Evolutionary conservation across 2,888 invertebrate genomes (phyloP).

Genomic region (Tetramorium bicarinatum): DNA sequence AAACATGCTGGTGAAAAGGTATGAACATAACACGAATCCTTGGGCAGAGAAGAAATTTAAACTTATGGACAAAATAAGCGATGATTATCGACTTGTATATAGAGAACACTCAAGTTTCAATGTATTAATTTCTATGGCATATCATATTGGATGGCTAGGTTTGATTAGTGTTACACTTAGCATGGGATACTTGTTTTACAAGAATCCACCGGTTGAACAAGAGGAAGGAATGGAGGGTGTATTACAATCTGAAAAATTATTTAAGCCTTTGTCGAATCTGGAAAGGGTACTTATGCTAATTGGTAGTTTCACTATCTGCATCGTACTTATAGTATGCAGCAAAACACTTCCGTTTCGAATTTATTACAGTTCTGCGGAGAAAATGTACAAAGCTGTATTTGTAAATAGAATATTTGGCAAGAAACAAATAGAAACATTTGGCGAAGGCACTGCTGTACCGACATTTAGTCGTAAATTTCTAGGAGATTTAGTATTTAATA

Average conservation of each 20-base stretch:
- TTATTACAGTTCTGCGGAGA: constrained; percentile 15
- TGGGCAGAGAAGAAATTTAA: not conserved
- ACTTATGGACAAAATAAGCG: constrained; percentile 18
- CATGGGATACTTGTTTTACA: not conserved
- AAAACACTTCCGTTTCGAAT: constrained; percentile 22
- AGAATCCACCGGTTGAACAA: not conserved
- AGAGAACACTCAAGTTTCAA: not conserved
- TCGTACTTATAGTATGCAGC: not conserved
- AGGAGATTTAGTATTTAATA: not conserved
- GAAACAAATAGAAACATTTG: constrained; percentile 24
- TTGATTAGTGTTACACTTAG: accelerated
- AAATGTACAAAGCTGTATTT: constrained; percentile 30
- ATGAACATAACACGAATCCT: not conserved
- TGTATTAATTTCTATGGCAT: accelerated
- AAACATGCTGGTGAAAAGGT: not conserved
- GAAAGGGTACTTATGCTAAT: accelerated
- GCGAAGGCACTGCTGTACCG: not conserved
- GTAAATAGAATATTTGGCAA: not conserved
- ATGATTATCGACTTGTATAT: constrained; percentile 22
- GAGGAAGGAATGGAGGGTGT: not conserved
- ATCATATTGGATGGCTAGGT: constrained; percentile 12
- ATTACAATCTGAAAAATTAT: not conserved
- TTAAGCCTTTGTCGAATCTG: not conserved
- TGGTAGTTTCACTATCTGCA: not conserved
- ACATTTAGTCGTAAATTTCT: not conserved